Evolutionary conservation across 2,113 vertebrate genomes (phyloP), one percentile per base, ranked within the genome.

Genomic region (Parus major): DNA sequence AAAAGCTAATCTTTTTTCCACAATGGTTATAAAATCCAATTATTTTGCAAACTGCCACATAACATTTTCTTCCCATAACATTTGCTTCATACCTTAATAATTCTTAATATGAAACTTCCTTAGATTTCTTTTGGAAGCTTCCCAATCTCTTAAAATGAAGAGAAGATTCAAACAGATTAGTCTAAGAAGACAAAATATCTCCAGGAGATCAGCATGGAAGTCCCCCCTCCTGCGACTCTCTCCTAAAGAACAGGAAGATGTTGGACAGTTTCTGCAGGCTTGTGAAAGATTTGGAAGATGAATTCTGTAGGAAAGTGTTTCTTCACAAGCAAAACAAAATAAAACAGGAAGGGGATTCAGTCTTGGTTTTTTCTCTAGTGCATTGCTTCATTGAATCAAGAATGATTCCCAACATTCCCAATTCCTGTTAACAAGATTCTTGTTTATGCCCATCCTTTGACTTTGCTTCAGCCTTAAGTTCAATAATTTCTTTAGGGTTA

Each of bases 191-290:
- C 27, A 79, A 7, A 15, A 7, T 5, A 16, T 53, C 31, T 42
- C 53, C 44, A 49, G 8, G 15, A 82, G 15, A n/a, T 28, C 60
- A 79, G 25, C 15, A 3, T 15, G 41, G 29, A 44, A 44, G 6
- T 57, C 21, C 2, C 7, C 2, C 7, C 68, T n/a, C 46, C 66
- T 82, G 46, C 0, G 0, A 25, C 21, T 52, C 5, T 88, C 18
- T 79, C 15, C 61, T 18, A 19, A 68, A 63, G 47, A 53, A 23
- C 12, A 71, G 25, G 55, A 55, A 31, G 27, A 42, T 2, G 1
- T 20, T 46, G 55, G n/a, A 18, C 31, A 36, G 7, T 19, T 87
- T 73, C 49, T 71, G 39, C 3, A 11, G 31, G 22, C 11, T 85
- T 82, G 31, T 69, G 53, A 44, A 86, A 49, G 10, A 7, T 61